phyloP scores from a whole-genome alignment of 2,797 vertebrate species.

The Pristis pectinata region DNA sequence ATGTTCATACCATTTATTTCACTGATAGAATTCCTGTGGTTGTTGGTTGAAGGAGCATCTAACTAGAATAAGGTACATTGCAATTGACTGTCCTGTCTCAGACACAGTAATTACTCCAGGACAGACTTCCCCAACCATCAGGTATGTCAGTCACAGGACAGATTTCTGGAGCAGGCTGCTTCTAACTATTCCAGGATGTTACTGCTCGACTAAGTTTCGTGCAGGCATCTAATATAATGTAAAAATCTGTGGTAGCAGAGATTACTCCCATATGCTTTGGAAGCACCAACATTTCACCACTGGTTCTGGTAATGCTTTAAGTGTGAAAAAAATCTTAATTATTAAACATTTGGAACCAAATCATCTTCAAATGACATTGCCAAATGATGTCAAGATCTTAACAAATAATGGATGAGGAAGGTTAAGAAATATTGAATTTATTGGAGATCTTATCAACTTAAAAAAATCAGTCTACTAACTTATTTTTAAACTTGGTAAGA shows the following conservation, averaged over 20 bases:
- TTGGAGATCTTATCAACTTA: neutral
- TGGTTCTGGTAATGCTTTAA: neutral
- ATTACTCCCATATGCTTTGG: constrained; percentile 28
- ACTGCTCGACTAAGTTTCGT: neutral
- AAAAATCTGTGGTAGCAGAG: neutral
- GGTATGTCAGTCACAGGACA: neutral
- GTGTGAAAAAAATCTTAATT: constrained; percentile 9
- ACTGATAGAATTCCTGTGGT: neutral
- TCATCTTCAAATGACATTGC: neutral
- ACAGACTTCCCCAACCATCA: neutral
- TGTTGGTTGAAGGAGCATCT: neutral
- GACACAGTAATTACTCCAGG: neutral
- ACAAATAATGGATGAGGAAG: neutral
- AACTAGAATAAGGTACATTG: neutral
- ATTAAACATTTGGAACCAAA: neutral
- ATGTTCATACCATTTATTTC: no score
- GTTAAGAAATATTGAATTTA: neutral
- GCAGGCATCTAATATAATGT: neutral
- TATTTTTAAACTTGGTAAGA: neutral
- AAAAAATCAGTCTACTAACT: neutral
- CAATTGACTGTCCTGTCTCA: neutral
- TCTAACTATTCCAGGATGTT: neutral
- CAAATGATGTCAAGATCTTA: neutral
- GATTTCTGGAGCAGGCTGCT: neutral
- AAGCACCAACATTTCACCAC: neutral